Percentiles rank a stretch among this genome's conserved stretches.
Conservation (phyloP, 2,888 invertebrate species). For the Eutolmus rufibarbis region DNA sequence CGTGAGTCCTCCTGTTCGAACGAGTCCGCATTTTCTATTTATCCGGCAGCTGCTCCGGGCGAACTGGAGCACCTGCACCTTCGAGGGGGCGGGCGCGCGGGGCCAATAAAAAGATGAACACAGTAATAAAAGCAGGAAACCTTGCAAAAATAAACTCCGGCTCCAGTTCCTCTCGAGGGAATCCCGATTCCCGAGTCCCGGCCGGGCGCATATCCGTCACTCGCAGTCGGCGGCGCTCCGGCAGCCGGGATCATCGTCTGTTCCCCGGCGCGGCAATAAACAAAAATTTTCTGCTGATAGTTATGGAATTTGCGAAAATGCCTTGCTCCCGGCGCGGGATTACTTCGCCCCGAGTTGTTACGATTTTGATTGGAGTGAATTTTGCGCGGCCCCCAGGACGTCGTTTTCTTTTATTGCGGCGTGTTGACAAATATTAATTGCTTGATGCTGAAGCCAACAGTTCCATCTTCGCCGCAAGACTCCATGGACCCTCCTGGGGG, state of each 20-base stretch:
- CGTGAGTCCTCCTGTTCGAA: conserved; percentile 12
- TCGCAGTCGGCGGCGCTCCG: not conserved
- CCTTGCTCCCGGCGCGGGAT: not conserved
- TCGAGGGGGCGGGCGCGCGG: not conserved
- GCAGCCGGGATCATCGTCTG: not conserved
- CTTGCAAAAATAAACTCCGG: not conserved
- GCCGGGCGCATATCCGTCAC: not conserved
- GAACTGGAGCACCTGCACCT: not conserved
- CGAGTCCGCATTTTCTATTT: conserved; percentile 19
- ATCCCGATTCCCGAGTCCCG: not conserved
- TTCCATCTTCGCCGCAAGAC: not conserved
- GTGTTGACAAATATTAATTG: not conserved
- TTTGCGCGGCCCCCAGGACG: not conserved
- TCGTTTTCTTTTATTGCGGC: not conserved
- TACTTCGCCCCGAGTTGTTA: not conserved
- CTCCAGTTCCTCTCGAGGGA: not conserved
- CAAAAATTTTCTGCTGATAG: not conserved
- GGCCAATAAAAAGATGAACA: conserved; percentile 22
- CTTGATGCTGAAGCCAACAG: not conserved
- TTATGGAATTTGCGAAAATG: not conserved
- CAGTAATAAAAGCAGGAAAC: conserved; percentile 2
- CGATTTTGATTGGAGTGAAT: not conserved
- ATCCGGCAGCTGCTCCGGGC: not conserved
- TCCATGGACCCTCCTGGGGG: not conserved
- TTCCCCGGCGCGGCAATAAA: not conserved